Conservation (phyloP, 1,140 invertebrate genomes). For the Samia ricini region DNA sequence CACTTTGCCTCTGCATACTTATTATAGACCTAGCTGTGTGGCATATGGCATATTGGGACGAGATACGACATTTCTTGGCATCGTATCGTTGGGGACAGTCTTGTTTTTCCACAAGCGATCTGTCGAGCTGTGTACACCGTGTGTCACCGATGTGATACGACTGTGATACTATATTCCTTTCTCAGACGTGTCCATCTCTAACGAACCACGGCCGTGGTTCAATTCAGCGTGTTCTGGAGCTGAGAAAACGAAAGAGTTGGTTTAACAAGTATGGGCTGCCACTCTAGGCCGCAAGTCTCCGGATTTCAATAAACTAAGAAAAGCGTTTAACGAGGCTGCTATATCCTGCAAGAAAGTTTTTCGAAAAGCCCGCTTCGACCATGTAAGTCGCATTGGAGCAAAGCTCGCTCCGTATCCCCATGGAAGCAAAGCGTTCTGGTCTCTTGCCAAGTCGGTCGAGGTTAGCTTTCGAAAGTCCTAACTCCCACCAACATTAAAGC, state of each 20-base stretch:
- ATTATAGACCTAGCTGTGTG: too few relatives aligned
- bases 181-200: background rate
- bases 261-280: background rate
- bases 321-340: background rate
- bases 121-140: background rate
- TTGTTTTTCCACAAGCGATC: background rate
- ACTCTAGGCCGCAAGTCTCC: too few relatives aligned
- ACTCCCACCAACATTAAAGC: background rate
- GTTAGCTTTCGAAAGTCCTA: background rate
- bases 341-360: background rate
- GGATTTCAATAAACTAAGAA: background rate
- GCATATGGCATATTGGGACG: too few relatives aligned
- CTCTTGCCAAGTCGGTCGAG: background rate
- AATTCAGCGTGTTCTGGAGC: background rate
- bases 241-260: background rate
- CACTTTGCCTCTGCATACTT: too few relatives aligned
- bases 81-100: background rate
- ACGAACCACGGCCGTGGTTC: background rate
- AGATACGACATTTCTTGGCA: background rate
- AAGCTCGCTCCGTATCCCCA: background rate
- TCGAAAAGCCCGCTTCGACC: background rate
- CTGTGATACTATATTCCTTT: background rate
- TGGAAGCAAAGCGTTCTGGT: background rate
- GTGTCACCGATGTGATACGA: background rate
- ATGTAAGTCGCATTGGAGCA: background rate